Evolutionary conservation across 2,888 invertebrate species (phyloP).

Genomic region (Andrena praecox): DNA sequence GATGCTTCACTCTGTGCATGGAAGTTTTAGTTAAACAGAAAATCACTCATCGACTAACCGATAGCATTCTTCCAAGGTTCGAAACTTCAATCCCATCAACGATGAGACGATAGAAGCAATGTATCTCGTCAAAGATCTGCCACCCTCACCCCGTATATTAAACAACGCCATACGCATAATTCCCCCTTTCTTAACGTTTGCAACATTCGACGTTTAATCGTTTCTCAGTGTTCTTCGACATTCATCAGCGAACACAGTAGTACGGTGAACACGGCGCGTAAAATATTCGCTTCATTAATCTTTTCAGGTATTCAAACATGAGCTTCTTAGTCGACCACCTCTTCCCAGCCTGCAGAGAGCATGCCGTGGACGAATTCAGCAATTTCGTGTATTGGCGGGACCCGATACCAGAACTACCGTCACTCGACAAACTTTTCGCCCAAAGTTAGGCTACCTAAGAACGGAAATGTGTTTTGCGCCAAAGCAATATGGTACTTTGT

Average conservation of each 20-base stretch:
- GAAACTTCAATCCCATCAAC: background rate
- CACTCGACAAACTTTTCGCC: conserved; percentile 71
- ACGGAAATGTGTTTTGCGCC: conserved; percentile 30
- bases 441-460: conserved; percentile 70
- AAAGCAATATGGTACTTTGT: conserved; percentile 32
- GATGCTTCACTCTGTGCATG: conserved; percentile 6
- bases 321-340: conserved; percentile 97
- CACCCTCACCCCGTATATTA: background rate
- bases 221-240: conserved; percentile 11
- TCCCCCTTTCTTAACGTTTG: conserved; percentile 1
- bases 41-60: background rate
- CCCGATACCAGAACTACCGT: conserved; percentile 89
- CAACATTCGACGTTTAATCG: conserved; percentile 21
- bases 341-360: conserved; percentile 92
- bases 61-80: background rate
- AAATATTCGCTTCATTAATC: background rate
- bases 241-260: background rate
- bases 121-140: background rate
- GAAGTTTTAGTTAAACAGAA: background rate
- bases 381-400: conserved; percentile 97
- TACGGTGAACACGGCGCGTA: too few relatives aligned
- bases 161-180: background rate
- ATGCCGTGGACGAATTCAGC: conserved; percentile 90
- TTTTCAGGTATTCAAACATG: conserved; percentile 96
- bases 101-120: background rate